These are phyloP conservation scores for Enteromius paludinosus DNA, from an alignment of 2,797 vertebrate genomes.

Conservation along the genomic window DNA sequence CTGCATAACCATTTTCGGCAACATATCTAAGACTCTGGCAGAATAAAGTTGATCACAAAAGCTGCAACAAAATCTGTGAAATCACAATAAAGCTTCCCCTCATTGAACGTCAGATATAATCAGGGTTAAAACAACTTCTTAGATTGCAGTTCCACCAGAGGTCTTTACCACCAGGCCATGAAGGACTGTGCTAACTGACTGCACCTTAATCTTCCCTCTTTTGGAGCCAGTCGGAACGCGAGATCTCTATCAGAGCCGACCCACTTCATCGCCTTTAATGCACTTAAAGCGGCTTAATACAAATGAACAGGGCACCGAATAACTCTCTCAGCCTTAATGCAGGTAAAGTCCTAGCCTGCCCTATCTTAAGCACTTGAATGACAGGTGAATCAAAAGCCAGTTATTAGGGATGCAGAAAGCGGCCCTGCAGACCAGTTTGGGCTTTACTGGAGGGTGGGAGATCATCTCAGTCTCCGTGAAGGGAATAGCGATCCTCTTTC, in stretches of 20 bases:
- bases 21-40: background rate
- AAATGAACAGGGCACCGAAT: slow-evolving; percentile 69
- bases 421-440: slow-evolving; percentile 63
- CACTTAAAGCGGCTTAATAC: slow-evolving; percentile 74
- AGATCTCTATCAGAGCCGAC: slow-evolving; percentile 64
- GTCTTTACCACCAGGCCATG: slow-evolving; percentile 47
- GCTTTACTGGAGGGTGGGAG: slow-evolving; percentile 61
- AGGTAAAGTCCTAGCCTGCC: slow-evolving; percentile 60
- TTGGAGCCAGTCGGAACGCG: slow-evolving; percentile 14
- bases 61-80: slow-evolving; percentile 6
- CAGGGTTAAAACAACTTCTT: slow-evolving; percentile 9
- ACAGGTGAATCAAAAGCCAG: slow-evolving; percentile 69
- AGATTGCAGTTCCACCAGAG: slow-evolving; percentile 25
- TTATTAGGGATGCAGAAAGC: slow-evolving; percentile 66
- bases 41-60: slow-evolving; percentile 1
- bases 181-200: slow-evolving; percentile 35
- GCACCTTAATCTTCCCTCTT: slow-evolving; percentile 51
- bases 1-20: background rate
- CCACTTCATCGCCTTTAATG: slow-evolving; percentile 72
- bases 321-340: slow-evolving; percentile 59
- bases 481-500: slow-evolving; percentile 59
- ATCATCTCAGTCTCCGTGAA: slow-evolving; percentile 60
- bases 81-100: slow-evolving; percentile 1
- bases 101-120: slow-evolving; percentile 29
- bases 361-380: slow-evolving; percentile 73